phyloP scores from a whole-genome alignment of 1,140 invertebrate genomes.

The Tetramorium alpestre region DNA sequence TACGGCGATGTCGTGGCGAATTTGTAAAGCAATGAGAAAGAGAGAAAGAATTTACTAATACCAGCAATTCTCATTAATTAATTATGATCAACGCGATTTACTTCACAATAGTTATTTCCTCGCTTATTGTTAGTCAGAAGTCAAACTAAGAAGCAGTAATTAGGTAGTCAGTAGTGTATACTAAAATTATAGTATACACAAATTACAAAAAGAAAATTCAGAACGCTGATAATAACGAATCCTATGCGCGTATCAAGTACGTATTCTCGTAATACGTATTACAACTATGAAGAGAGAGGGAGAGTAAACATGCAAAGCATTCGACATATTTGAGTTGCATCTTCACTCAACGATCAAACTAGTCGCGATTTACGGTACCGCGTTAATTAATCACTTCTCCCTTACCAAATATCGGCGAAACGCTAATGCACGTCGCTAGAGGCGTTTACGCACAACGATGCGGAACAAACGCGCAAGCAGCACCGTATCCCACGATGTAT shows the following conservation, averaged over 20 bases:
- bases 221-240: not conserved
- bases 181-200: not conserved
- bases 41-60: not conserved
- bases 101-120: not conserved
- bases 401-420: conserved; percentile 34
- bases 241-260: not conserved
- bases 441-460: not conserved
- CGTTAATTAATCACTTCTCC: conserved; percentile 43
- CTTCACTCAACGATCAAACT: not conserved
- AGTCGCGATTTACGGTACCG: not conserved
- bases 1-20: not conserved
- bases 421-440: conserved; percentile 2
- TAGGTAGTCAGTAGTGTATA: not conserved
- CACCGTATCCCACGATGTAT: not conserved
- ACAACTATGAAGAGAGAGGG: not conserved
- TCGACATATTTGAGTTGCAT: not conserved
- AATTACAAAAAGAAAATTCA: not conserved
- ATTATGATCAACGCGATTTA: not conserved
- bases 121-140: not conserved
- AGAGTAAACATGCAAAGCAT: not conserved
- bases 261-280: not conserved
- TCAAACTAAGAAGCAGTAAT: not conserved
- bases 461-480: not conserved
- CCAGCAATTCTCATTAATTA: conserved; percentile 23
- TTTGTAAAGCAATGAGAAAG: not conserved